Evolutionary conservation across 2,888 invertebrate species (phyloP).

Genomic region (Morpho helenor): DNA sequence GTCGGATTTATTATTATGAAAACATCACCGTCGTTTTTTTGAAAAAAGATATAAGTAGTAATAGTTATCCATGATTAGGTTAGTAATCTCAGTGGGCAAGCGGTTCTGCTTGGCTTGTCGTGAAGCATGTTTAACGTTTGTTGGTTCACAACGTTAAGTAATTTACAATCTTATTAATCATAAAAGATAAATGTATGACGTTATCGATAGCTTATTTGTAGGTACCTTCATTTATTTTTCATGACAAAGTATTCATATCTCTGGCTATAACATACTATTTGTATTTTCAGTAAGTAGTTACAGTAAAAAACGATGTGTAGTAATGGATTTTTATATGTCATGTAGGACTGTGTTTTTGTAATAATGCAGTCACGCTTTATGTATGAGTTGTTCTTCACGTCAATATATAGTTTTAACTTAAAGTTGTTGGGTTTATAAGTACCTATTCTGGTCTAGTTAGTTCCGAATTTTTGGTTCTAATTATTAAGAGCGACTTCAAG

Average conservation of each 20-base stretch:
- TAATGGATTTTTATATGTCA: too few species aligned
- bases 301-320: too few species aligned
- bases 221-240: not conserved
- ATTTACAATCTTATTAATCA: not conserved
- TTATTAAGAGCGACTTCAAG: too few species aligned
- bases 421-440: too few species aligned
- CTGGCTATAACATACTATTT: too few species aligned
- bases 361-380: too few species aligned
- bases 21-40: not conserved
- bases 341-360: too few species aligned
- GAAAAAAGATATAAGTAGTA: not conserved
- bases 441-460: too few species aligned
- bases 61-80: slow-evolving; percentile 10
- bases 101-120: slow-evolving; percentile 22
- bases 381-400: too few species aligned
- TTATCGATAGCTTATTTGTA: not conserved
- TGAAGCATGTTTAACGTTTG: slow-evolving; percentile 5
- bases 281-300: too few species aligned
- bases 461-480: too few species aligned
- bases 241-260: not conserved
- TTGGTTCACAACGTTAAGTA: slow-evolving; percentile 1
- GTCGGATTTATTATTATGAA: not conserved
- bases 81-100: slow-evolving; percentile 13
- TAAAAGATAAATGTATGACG: not conserved
- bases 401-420: too few species aligned